Evolutionary conservation across 2,797 vertebrate species (phyloP).

Genomic region (Microcaecilia unicolor): DNA sequence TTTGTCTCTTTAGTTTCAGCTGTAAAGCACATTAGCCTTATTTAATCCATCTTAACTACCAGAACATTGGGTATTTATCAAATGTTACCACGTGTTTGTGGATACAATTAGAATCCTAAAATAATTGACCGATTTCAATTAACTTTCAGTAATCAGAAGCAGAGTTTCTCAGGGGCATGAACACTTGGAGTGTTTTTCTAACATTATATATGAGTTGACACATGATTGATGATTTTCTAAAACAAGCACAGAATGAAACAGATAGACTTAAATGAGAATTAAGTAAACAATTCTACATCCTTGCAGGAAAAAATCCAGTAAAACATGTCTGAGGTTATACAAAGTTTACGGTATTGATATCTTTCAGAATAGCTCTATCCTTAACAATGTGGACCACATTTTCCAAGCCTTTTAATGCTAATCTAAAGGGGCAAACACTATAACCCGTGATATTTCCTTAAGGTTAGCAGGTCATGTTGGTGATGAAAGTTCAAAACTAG

Average conservation of each 20-base stretch:
- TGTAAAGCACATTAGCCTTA: no score
- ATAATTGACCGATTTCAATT: slow-evolving; percentile 2
- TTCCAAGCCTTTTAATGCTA: no score
- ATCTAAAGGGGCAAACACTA: no score
- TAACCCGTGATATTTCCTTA: no score
- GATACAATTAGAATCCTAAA: not conserved
- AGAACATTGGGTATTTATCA: no score
- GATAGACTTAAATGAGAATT: not conserved
- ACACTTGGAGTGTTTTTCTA: not conserved
- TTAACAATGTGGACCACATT: no score
- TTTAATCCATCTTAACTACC: no score
- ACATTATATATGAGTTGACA: not conserved
- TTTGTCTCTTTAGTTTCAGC: no score
- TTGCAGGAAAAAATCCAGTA: not conserved
- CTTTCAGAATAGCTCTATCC: not conserved
- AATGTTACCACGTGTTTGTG: not conserved
- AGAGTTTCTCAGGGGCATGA: not conserved
- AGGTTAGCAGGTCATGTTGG: no score
- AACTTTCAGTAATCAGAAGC: slow-evolving; percentile 3
- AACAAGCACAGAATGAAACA: not conserved
- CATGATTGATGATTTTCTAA: slow-evolving; percentile 1
- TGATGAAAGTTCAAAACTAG: no score
- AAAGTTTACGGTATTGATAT: not conserved
- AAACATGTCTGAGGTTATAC: not conserved
- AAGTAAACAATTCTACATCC: slow-evolving; percentile 3